Percentiles rank a stretch among this genome's conserved stretches.
These are phyloP conservation scores for Vombatus ursinus DNA, from an alignment of 2,113 vertebrate genomes.

Conservation along the genomic window DNA sequence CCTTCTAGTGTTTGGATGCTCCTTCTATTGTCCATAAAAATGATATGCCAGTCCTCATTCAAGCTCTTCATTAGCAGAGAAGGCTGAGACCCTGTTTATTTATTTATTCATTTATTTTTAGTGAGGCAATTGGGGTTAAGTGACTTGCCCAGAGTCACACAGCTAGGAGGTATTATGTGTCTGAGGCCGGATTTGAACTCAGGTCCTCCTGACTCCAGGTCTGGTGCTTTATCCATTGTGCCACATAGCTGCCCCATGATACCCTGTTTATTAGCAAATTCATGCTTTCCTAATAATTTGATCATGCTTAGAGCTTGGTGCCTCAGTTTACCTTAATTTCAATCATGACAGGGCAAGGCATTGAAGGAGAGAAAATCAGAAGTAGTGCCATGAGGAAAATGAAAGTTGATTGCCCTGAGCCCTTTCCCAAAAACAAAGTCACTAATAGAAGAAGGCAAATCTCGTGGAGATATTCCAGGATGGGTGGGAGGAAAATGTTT, in stretches of 20 bases:
- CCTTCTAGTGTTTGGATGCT: neutral
- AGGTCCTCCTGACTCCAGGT: no score
- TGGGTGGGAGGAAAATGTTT: neutral
- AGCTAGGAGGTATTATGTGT: no score
- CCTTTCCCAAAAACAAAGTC: neutral
- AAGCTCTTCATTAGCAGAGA: fast-evolving
- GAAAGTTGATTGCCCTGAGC: neutral
- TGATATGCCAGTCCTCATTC: neutral
- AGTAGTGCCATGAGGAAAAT: neutral
- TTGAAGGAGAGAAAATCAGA: neutral
- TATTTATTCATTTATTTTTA: no score
- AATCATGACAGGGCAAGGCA: neutral
- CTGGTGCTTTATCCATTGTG: no score
- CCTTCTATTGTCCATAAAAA: neutral
- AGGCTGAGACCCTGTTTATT: neutral
- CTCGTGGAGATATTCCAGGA: neutral
- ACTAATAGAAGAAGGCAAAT: neutral
- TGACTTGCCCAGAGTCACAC: no score
- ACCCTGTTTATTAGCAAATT: neutral
- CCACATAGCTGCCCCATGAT: no score
- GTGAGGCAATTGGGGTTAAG: no score
- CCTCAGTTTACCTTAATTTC: neutral
- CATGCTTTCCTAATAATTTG: neutral
- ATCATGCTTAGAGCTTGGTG: neutral
- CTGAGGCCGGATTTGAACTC: no score